Percentiles rank a stretch among this genome's conserved stretches.
Conservation (phyloP, 2,113 vertebrate genomes). For the Desmodus rotundus region DNA sequence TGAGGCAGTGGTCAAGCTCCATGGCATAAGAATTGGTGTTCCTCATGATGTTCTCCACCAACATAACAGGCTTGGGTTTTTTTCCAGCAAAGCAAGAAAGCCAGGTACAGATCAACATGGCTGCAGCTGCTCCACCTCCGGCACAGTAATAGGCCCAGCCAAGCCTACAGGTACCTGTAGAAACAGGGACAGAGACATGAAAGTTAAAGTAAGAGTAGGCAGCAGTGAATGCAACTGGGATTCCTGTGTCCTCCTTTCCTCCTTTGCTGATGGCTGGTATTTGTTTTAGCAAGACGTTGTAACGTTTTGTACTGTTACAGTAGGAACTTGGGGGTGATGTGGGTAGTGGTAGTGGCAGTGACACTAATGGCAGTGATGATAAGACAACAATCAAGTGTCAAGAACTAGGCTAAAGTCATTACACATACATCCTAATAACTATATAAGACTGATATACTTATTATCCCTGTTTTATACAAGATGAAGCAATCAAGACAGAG, state of each 20-base stretch:
- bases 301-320: constrained; percentile 13
- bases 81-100: constrained; percentile 76
- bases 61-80: constrained; percentile 63
- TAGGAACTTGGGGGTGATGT: not conserved
- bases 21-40: constrained; percentile 65
- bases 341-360: not conserved
- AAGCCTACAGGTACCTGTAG: constrained; percentile 73
- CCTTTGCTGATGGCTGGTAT: not conserved
- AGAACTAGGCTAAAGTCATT: not conserved
- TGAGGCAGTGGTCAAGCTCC: constrained; percentile 63
- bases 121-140: constrained; percentile 73
- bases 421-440: not conserved
- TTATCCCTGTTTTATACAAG: not conserved
- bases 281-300: constrained; percentile 8
- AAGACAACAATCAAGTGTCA: not conserved
- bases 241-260: not conserved
- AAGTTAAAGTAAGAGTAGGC: not conserved
- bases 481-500: not conserved
- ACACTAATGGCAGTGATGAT: not conserved
- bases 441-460: not conserved
- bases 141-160: constrained; percentile 77
- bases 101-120: constrained; percentile 77
- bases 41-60: constrained; percentile 62
- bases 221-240: not conserved
- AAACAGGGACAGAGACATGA: constrained; percentile 34